phyloP scores from a whole-genome alignment of 1,140 invertebrate genomes.

The Drosophila hydei region DNA sequence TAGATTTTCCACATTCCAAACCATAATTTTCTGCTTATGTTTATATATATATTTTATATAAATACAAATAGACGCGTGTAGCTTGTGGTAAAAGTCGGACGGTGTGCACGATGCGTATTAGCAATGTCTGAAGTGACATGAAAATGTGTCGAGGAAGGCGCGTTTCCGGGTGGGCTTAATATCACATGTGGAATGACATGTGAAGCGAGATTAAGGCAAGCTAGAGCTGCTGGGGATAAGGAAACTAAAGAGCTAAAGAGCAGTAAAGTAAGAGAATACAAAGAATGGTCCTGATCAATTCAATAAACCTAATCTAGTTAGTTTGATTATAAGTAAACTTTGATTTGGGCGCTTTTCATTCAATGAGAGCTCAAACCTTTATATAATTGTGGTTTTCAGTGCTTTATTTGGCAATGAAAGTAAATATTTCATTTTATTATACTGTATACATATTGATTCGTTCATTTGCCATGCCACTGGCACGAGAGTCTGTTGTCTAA shows the following conservation, averaged over 20 bases:
- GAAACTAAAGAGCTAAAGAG: too few relatives aligned
- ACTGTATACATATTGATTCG: not conserved
- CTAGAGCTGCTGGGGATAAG: constrained; percentile 2
- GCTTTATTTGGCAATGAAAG: not conserved
- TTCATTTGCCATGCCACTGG: not conserved
- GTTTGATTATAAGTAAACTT: too few relatives aligned
- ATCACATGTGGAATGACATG: constrained; percentile 13
- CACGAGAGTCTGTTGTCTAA: constrained; percentile 1
- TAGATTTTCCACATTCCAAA: constrained; percentile 30
- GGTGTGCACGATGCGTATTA: constrained; percentile 40
- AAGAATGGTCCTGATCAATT: too few relatives aligned
- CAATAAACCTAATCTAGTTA: too few relatives aligned
- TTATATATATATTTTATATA: constrained; percentile 2
- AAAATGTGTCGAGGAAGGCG: constrained; percentile 52
- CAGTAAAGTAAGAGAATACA: too few relatives aligned
- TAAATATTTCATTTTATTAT: not conserved
- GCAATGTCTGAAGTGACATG: constrained; percentile 50
- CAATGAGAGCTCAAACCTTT: too few relatives aligned
- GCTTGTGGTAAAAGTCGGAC: constrained; percentile 27
- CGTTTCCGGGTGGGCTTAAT: constrained; percentile 58
- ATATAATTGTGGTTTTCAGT: too few relatives aligned
- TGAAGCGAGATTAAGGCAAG: constrained; percentile 29
- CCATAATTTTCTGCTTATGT: constrained; percentile 36
- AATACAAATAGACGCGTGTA: constrained; percentile 27
- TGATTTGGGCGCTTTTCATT: too few relatives aligned